A percentile compares a stretch with the other conserved stretches of the same genome.
Evolutionary conservation across 2,797 vertebrate species (phyloP).

Genomic region (Acipenser ruthenus): DNA sequence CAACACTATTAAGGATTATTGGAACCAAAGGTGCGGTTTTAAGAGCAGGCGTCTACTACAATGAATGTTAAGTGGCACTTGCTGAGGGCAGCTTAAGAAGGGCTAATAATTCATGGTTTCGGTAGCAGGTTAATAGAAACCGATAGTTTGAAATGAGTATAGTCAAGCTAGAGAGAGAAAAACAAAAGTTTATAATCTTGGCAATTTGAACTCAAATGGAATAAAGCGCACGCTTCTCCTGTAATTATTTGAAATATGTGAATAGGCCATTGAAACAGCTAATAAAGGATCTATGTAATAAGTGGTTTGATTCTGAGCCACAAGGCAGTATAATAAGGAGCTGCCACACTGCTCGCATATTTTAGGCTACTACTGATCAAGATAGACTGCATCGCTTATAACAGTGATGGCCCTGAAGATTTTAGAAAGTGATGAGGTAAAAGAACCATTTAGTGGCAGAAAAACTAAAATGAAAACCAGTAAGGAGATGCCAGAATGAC

Average conservation of each 20-base stretch:
- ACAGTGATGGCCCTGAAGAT: constrained; percentile 7
- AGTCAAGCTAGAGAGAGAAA: no score
- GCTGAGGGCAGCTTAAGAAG: background rate
- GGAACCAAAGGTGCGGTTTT: background rate
- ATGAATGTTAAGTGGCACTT: background rate
- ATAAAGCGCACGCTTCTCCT: background rate
- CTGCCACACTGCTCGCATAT: background rate
- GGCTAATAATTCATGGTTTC: background rate
- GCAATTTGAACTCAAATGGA: background rate
- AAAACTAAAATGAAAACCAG: background rate
- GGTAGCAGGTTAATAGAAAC: background rate
- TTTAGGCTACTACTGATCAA: constrained; percentile 2
- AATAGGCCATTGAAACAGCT: background rate
- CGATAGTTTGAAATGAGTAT: no score
- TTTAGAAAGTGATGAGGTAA: background rate
- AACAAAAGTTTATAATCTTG: background rate
- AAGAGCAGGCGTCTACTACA: background rate
- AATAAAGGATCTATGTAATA: background rate
- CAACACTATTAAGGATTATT: constrained; percentile 1
- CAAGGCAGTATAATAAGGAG: background rate
- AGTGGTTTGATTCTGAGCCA: background rate
- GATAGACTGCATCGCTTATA: background rate
- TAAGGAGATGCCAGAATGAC: background rate
- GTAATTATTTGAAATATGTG: background rate
- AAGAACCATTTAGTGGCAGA: background rate